Conservation (phyloP, 2,113 vertebrate species). For the Caranx melampygus region DNA sequence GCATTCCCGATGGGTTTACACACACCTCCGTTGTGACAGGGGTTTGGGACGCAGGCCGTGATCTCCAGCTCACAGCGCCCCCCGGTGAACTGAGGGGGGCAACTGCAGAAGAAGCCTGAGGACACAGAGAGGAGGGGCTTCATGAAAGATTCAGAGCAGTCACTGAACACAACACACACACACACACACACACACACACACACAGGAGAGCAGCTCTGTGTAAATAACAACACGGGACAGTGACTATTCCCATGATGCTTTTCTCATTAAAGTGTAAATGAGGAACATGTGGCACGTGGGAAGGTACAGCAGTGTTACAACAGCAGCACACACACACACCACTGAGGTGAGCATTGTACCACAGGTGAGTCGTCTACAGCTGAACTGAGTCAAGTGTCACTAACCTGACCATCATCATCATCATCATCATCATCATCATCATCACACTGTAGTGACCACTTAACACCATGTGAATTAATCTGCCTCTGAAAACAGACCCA, state of each 20-base stretch:
- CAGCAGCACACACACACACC: too few relatives aligned
- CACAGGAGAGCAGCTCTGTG: background rate
- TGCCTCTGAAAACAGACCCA: too few relatives aligned
- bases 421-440: too few relatives aligned
- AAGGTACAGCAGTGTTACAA: background rate
- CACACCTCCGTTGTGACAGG: slow-evolving; percentile 91
- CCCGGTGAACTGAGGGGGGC: slow-evolving; percentile 92
- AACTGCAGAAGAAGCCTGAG: slow-evolving; percentile 93
- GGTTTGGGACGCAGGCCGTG: slow-evolving; percentile 95
- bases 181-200: background rate
- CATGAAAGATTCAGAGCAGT: slow-evolving; percentile 15
- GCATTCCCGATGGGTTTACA: slow-evolving; percentile 93
- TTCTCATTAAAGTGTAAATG: slow-evolving; percentile 15
- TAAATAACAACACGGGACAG: background rate
- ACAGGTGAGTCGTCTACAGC: too few relatives aligned
- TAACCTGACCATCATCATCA: too few relatives aligned
- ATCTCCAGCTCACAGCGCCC: slow-evolving; percentile 94
- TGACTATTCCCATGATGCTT: background rate
- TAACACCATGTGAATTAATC: too few relatives aligned
- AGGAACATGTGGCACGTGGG: background rate
- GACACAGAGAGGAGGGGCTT: slow-evolving; percentile 4
- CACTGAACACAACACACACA: background rate
- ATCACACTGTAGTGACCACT: too few relatives aligned
- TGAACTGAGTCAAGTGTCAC: too few relatives aligned
- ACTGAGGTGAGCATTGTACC: too few relatives aligned